Conservation (phyloP, 2,797 vertebrate genomes). For the Megalops cyprinoides region DNA sequence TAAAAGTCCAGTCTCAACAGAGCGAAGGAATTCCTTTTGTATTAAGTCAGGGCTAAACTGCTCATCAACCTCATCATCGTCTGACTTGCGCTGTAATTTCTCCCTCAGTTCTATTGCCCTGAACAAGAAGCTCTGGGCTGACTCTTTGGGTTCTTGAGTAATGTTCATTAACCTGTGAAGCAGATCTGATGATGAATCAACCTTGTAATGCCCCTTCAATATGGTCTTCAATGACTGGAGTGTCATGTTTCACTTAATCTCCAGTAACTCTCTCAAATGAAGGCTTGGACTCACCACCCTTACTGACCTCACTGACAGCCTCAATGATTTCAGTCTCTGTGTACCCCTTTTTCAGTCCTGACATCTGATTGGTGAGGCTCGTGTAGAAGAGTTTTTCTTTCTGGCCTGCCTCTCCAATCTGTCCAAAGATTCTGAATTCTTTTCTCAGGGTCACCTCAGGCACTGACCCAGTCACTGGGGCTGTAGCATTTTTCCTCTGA, state of each 20-base stretch:
- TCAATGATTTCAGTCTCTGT: slow-evolving; percentile 36
- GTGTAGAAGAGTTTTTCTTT: slow-evolving; percentile 35
- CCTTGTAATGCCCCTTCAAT: slow-evolving; percentile 34
- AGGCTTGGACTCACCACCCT: slow-evolving; percentile 38
- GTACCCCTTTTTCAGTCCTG: slow-evolving; percentile 6
- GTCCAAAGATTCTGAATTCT: slow-evolving; percentile 25
- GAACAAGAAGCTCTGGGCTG: slow-evolving; percentile 33
- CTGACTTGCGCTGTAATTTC: not conserved
- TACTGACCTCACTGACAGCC: slow-evolving; percentile 26
- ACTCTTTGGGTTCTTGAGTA: slow-evolving; percentile 19
- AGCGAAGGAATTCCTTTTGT: slow-evolving; percentile 3
- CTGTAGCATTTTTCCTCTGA: too few species aligned
- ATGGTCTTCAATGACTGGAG: slow-evolving; percentile 22
- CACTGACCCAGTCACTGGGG: too few species aligned
- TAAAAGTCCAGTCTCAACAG: not conserved
- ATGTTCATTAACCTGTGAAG: slow-evolving; percentile 28
- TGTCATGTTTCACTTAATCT: slow-evolving; percentile 27
- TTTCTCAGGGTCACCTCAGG: slow-evolving; percentile 26
- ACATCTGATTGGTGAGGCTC: slow-evolving; percentile 31
- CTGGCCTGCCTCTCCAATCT: slow-evolving; percentile 35
- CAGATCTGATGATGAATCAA: slow-evolving; percentile 29
- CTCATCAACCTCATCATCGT: slow-evolving; percentile 14
- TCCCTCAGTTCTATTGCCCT: slow-evolving; percentile 32
- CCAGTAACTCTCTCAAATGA: slow-evolving; percentile 19
- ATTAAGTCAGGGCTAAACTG: slow-evolving; percentile 18